phyloP scores from a whole-genome alignment of 2,888 invertebrate genomes.

The Drosophila emarginata region DNA sequence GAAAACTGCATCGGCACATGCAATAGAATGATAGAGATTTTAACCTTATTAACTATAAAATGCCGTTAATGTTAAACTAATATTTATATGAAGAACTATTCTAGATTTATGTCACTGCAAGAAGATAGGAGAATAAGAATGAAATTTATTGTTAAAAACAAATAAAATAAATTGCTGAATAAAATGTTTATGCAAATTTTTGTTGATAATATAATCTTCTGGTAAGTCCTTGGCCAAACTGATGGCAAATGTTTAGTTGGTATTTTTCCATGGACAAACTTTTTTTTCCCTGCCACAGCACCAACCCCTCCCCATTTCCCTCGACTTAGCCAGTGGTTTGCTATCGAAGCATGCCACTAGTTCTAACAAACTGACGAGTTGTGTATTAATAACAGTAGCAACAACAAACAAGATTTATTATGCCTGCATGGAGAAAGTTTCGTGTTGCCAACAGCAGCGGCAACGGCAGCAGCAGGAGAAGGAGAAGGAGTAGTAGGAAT shows the following conservation, averaged over 20 bases:
- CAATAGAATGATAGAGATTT: too few relatives aligned
- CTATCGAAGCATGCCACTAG: slow-evolving; percentile 6
- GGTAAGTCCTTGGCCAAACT: slow-evolving; percentile 6
- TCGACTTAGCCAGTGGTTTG: not conserved
- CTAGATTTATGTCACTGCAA: not conserved
- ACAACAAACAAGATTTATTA: slow-evolving; percentile 27
- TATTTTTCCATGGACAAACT: not conserved
- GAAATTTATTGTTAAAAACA: not conserved
- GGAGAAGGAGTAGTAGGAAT: not conserved
- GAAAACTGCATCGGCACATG: too few relatives aligned
- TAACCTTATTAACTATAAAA: too few relatives aligned
- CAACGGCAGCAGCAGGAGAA: not conserved
- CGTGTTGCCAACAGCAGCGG: not conserved
- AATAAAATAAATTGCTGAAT: not conserved
- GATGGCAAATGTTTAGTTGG: slow-evolving; percentile 6
- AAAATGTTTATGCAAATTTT: slow-evolving; percentile 7
- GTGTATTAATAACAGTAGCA: slow-evolving; percentile 8
- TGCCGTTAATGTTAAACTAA: too few relatives aligned
- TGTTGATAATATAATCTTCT: slow-evolving; percentile 6
- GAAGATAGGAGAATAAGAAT: not conserved
- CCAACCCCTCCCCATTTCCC: not conserved
- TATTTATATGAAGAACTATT: not conserved
- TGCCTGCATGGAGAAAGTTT: slow-evolving; percentile 20
- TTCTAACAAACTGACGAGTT: not conserved
- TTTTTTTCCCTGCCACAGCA: not conserved